Base-by-base conservation (phyloP, 2,888 invertebrate genomes). In the Hirtodrosophila trivittata region DNA sequence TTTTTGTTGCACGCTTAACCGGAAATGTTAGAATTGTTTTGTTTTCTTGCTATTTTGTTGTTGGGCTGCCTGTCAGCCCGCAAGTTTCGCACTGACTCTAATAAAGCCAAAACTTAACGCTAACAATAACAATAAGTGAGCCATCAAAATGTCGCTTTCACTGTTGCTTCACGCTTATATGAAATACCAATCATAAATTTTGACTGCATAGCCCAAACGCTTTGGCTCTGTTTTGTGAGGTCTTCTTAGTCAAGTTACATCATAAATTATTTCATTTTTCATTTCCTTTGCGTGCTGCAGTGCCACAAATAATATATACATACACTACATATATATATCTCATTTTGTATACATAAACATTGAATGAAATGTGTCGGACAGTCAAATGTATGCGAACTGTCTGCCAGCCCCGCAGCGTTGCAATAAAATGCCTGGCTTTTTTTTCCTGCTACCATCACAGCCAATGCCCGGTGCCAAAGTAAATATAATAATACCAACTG, bases 221-320 rank as follows among this genome's bases (percentile, higher is more conserved):
- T 42, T 56, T 25, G 25, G 35, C 33, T 32, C 49, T 10, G 2
- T 21, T 21, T 21, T 2, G 2, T 21, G 18, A 3, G 2, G 2
- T 21, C 5, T 21, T 21, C 5, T 21, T 21, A 2, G 18, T 21
- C 12, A 28, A 28, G 7, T 28, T 28, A 28, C 5, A 28, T 66
- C 73, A 81, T 84, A 84, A 80, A 77, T 84, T 69, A 84, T 84
- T 84, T 77, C 65, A 82, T 67, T 78, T 85, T 78, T 87, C 60
- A 82, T 86, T 81, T 87, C 83, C 75, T 67, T 65, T 63, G 55
- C 80, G 66, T 80, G 58, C 56, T 49, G 62, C 47, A 64, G 32
- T 42, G 35, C 57, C 39, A 63, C 51, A 77, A 77, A 57, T 41
- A 37, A 13, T 12, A 43, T 7, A 18, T 32, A 30, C 39, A 45